Conservation (phyloP, 1,140 invertebrate genomes). For the Spodoptera litura region DNA sequence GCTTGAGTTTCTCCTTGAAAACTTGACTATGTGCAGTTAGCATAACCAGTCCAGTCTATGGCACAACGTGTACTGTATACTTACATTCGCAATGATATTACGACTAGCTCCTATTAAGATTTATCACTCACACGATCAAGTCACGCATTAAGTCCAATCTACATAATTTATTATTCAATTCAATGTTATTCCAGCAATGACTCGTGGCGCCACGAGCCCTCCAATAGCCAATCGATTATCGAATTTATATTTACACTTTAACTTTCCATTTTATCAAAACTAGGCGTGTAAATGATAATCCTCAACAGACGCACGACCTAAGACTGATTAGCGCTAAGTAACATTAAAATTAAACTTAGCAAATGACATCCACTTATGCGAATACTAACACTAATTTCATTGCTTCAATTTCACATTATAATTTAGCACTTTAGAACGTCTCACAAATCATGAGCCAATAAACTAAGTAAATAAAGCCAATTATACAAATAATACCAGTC, state of each 20-base stretch:
- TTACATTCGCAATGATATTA: constrained; percentile 20
- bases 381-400: constrained; percentile 60
- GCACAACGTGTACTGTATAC: constrained; percentile 30
- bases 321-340: constrained; percentile 48
- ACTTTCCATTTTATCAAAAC: neutral
- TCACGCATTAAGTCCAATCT: no score
- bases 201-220: no score
- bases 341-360: constrained; percentile 44
- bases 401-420: constrained; percentile 59
- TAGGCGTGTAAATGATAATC: neutral
- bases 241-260: neutral
- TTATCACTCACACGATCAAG: neutral
- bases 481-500: constrained; percentile 57
- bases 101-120: constrained; percentile 1
- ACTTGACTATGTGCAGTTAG: neutral
- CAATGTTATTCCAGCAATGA: no score
- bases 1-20: neutral
- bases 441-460: constrained; percentile 26
- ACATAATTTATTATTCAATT: no score
- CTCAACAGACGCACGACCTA: constrained; percentile 27
- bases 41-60: constrained; percentile 40
- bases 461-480: constrained; percentile 64
- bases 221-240: no score
- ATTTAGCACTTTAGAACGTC: constrained; percentile 58
- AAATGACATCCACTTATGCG: constrained; percentile 39